Evolutionary conservation across 2,888 invertebrate genomes (phyloP).

Genomic region (Pheosia tremula): DNA sequence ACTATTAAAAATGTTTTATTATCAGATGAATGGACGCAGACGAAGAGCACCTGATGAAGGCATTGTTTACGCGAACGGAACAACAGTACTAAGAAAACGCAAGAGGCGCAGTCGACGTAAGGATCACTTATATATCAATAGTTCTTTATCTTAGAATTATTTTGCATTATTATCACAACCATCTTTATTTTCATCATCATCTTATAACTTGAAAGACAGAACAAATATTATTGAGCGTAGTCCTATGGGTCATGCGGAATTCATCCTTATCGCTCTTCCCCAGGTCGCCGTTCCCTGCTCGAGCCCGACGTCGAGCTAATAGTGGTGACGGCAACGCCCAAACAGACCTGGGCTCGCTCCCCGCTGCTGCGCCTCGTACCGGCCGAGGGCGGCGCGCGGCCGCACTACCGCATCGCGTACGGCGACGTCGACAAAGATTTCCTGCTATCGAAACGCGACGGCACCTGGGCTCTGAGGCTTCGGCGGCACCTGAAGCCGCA

Average conservation of each 20-base stretch:
- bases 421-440: conserved; percentile 63
- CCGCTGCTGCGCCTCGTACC: conserved; percentile 70
- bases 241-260: background rate
- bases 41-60: conserved; percentile 75
- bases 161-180: too few species aligned
- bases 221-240: too few species aligned
- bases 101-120: conserved; percentile 72
- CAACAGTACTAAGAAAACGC: conserved; percentile 67
- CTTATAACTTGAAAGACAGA: too few species aligned
- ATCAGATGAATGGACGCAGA: conserved; percentile 72
- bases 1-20: background rate
- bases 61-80: conserved; percentile 74
- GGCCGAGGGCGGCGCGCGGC: conserved; percentile 59
- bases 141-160: too few species aligned
- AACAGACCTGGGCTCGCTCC: conserved; percentile 72
- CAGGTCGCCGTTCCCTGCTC: conserved; percentile 70
- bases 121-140: conserved; percentile 28
- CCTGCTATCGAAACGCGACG: conserved; percentile 67
- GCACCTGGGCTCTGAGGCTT: conserved; percentile 69
- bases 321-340: conserved; percentile 58
- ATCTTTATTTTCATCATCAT: too few species aligned
- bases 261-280: background rate
- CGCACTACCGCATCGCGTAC: conserved; percentile 74
- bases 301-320: conserved; percentile 72
- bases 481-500: conserved; percentile 57